Base-by-base conservation (phyloP, 2,888 invertebrate genomes). In the Bedellia somnulentella region DNA sequence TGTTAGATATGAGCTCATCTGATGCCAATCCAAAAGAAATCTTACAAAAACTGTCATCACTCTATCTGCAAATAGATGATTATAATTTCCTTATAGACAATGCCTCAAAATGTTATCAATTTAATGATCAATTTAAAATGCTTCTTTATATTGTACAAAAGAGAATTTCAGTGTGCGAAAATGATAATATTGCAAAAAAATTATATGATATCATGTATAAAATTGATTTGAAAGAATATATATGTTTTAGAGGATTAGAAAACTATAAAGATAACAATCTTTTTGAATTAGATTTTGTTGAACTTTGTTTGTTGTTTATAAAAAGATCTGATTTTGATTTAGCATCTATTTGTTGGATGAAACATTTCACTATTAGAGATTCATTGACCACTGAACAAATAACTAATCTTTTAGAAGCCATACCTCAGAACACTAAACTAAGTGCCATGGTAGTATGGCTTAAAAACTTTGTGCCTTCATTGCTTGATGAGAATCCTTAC, bases 311-410 rank as follows among this genome's bases (percentile, higher is more conserved):
- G 15, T 41, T 44, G 32, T 73, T 73, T 46, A 47, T 73, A 42
- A 47, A 54, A 6, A 63, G 70, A 37, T 49, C 55, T 30, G 70
- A 75, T 50, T 56, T 71, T 39, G 73, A 73, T 47, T 51, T 75
- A 38, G 71, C 70, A 35, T 64, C 66, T 24, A 67, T 73, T 42
- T 68, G 70, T 44, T 73, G 71, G 70, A 43, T 73, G 27, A 75
- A 75, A 44, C 70, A 62, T 49, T 57, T 57, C 32, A 61, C 62
- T 44, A 42, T 61, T 13, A 59, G 59, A 34, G 34, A 54, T 14
- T 24, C 35, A 13, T 38, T 66, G 15, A 42, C 33, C 32, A 30
- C 51, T 31, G 49, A 58, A 36, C 59, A 71, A 40, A 46, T 75
- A 3, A 38, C 52, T 13, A 50, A 52, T 27, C 63, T 75, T 41